Evolutionary conservation across 1,140 invertebrate genomes (phyloP).

Genomic region (Drosophila arawakana): DNA sequence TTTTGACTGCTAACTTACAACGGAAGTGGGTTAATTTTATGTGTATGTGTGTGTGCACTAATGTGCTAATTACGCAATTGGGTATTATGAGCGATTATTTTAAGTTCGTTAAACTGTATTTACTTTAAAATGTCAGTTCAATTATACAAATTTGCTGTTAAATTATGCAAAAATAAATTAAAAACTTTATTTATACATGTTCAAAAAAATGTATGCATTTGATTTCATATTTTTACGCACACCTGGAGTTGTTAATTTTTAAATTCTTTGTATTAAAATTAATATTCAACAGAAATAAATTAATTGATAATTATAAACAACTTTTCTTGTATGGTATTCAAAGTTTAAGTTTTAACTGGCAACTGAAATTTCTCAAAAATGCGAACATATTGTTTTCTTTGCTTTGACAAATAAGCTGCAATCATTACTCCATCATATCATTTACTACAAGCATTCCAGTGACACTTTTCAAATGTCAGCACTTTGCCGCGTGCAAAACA

Average conservation of each 20-base stretch:
- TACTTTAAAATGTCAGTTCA: too few species aligned
- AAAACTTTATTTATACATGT: too few species aligned
- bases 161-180: too few species aligned
- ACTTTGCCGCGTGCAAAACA: slow-evolving; percentile 12
- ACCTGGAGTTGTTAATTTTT: too few species aligned
- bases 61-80: slow-evolving; percentile 57
- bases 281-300: neutral
- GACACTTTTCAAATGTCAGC: slow-evolving; percentile 38
- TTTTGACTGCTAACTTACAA: slow-evolving; percentile 19
- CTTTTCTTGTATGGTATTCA: too few species aligned
- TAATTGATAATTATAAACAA: too few species aligned
- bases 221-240: too few species aligned
- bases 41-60: slow-evolving; percentile 22
- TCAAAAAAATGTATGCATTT: too few species aligned
- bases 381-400: neutral
- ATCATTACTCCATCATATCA: slow-evolving; percentile 43
- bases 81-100: neutral
- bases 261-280: neutral
- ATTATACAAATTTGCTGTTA: too few species aligned
- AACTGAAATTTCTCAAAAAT: too few species aligned
- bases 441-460: slow-evolving; percentile 40
- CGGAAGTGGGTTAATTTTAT: slow-evolving; percentile 27
- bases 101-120: neutral
- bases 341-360: too few species aligned
- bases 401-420: slow-evolving; percentile 12